phyloP scores from a whole-genome alignment of 2,888 invertebrate genomes.

The Epirrita christyi region DNA sequence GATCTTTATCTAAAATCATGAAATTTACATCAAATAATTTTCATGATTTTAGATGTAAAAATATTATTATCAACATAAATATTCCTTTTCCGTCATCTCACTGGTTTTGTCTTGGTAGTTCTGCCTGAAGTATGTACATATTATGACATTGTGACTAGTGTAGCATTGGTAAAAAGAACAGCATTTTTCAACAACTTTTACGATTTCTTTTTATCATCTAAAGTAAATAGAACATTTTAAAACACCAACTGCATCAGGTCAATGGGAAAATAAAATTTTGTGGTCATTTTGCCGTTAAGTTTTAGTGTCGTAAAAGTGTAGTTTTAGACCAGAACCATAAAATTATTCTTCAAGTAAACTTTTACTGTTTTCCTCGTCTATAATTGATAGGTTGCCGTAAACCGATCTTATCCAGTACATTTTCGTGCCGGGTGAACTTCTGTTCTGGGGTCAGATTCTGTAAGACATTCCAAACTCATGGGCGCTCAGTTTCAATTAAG shows the following conservation, averaged over 20 bases:
- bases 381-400: constrained; percentile 52
- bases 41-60: too few relatives aligned
- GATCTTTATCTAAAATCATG: too few relatives aligned
- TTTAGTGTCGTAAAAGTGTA: constrained; percentile 19
- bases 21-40: too few relatives aligned
- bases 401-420: background rate
- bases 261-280: constrained; percentile 20
- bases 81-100: too few relatives aligned
- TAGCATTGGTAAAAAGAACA: too few relatives aligned
- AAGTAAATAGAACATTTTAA: background rate
- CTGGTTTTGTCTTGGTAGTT: too few relatives aligned
- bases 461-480: background rate
- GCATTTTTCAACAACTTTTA: background rate
- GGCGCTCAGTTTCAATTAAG: too few relatives aligned
- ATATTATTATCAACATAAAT: too few relatives aligned
- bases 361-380: constrained; percentile 46
- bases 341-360: constrained; percentile 47
- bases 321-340: constrained; percentile 46
- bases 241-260: constrained; percentile 9
- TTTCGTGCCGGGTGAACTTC: background rate
- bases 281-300: constrained; percentile 27
- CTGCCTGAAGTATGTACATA: too few relatives aligned
- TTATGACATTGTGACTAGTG: too few relatives aligned
- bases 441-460: background rate
- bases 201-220: background rate